Evolutionary conservation across 2,113 vertebrate genomes (phyloP).

Genomic region (Pluvialis apricaria): DNA sequence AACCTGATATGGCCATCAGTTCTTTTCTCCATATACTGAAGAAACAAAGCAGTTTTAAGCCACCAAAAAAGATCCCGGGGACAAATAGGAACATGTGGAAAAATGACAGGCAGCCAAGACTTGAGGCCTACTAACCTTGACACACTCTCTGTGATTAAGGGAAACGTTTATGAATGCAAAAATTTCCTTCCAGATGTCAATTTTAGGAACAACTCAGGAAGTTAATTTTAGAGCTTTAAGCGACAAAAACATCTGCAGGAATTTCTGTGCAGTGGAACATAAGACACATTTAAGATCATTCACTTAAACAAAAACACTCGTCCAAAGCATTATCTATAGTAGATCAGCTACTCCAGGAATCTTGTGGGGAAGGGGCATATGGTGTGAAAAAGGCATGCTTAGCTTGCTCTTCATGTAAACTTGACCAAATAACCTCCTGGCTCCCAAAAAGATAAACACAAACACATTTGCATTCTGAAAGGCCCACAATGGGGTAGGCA

Average conservation of each 20-base stretch:
- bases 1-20: background rate
- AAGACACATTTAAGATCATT: background rate
- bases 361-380: background rate
- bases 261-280: background rate
- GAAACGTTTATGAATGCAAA: background rate
- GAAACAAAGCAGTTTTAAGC: background rate
- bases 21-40: background rate
- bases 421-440: background rate
- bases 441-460: background rate
- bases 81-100: background rate
- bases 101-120: background rate
- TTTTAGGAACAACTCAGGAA: background rate
- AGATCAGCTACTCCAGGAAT: background rate
- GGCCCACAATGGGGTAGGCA: fast-evolving
- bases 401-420: background rate
- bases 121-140: background rate
- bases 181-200: background rate
- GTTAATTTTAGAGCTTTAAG: background rate
- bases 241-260: constrained; percentile 15
- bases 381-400: background rate
- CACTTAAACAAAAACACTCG: background rate
- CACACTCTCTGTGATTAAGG: background rate
- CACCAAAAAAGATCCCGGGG: background rate
- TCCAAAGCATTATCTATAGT: background rate
- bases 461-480: background rate